These are phyloP conservation scores for Panulirus ornatus DNA, from an alignment of 1,140 invertebrate genomes.

Conservation along the genomic window DNA sequence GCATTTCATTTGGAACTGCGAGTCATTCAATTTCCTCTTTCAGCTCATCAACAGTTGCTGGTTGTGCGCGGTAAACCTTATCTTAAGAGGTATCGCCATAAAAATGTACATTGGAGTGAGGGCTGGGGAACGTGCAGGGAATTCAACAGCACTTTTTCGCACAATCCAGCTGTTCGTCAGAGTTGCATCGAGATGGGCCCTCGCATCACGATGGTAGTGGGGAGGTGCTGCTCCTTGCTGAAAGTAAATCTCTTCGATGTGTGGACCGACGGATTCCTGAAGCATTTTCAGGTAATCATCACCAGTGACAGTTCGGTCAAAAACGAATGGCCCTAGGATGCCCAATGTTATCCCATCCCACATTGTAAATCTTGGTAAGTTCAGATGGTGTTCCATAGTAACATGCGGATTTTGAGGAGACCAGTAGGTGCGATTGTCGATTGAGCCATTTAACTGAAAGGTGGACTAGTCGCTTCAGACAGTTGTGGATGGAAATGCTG, in stretches of 20 bases:
- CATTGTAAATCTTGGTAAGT: slow-evolving; percentile 69
- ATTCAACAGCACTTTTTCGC: slow-evolving; percentile 48
- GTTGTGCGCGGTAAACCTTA: slow-evolving; percentile 28
- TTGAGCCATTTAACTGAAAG: slow-evolving; percentile 75
- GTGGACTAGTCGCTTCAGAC: slow-evolving; percentile 60
- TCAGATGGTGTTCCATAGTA: slow-evolving; percentile 68
- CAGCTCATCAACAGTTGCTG: slow-evolving; percentile 27
- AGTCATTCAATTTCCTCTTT: slow-evolving; percentile 28
- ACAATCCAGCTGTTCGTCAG: slow-evolving; percentile 65
- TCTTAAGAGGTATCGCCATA: slow-evolving; percentile 34
- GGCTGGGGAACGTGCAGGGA: slow-evolving; percentile 9
- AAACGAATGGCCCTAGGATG: slow-evolving; percentile 71
- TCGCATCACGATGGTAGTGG: slow-evolving; percentile 69
- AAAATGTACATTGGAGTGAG: slow-evolving; percentile 34
- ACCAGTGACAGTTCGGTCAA: slow-evolving; percentile 66
- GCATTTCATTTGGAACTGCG: slow-evolving; percentile 10
- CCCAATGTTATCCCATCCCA: slow-evolving; percentile 71
- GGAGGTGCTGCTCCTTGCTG: slow-evolving; percentile 57
- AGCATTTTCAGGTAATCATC: slow-evolving; percentile 54
- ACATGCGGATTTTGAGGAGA: slow-evolving; percentile 62
- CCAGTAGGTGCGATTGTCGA: slow-evolving; percentile 73
- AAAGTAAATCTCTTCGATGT: slow-evolving; percentile 38
- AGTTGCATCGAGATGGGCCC: slow-evolving; percentile 48
- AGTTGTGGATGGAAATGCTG: slow-evolving; percentile 62
- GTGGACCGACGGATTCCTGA: slow-evolving; percentile 56